A percentile compares a stretch with the other conserved stretches of the same genome.
These are phyloP conservation scores for Anthopleura sola DNA, from an alignment of 64 coral and sea anemone species.

Conservation along the genomic window DNA sequence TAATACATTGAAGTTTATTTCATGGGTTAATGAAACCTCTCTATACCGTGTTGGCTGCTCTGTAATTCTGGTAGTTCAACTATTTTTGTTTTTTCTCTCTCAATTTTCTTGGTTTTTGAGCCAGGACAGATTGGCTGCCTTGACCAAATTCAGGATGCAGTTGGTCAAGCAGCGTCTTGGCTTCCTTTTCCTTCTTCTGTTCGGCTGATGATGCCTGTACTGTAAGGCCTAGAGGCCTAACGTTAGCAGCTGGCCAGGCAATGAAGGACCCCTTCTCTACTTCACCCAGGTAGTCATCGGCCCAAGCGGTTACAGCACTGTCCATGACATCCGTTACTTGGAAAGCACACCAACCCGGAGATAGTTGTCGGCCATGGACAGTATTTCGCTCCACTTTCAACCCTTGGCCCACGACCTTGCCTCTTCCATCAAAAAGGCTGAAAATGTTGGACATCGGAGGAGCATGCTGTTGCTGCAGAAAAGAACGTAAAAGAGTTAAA, in stretches of 20 bases:
- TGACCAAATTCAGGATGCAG: slow-evolving; percentile 9
- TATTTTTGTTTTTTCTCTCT: not conserved
- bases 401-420: not conserved
- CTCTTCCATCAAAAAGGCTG: not conserved
- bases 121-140: slow-evolving; percentile 11
- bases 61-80: not conserved
- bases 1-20: no score
- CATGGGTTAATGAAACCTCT: not conserved
- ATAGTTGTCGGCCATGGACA: slow-evolving; percentile 19
- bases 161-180: not conserved
- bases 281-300: not conserved
- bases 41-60: not conserved
- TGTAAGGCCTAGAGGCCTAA: not conserved
- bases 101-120: not conserved
- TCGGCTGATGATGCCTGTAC: not conserved
- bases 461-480: not conserved
- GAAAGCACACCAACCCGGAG: not conserved
- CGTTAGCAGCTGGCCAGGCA: not conserved
- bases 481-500: slow-evolving; percentile 7
- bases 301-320: slow-evolving; percentile 7
- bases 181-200: slow-evolving; percentile 5
- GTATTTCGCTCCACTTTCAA: not conserved
- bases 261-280: not conserved
- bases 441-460: not conserved
- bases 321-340: slow-evolving; percentile 13